Conservation (phyloP, 2,888 invertebrate genomes). For the Drosophila borborema region DNA sequence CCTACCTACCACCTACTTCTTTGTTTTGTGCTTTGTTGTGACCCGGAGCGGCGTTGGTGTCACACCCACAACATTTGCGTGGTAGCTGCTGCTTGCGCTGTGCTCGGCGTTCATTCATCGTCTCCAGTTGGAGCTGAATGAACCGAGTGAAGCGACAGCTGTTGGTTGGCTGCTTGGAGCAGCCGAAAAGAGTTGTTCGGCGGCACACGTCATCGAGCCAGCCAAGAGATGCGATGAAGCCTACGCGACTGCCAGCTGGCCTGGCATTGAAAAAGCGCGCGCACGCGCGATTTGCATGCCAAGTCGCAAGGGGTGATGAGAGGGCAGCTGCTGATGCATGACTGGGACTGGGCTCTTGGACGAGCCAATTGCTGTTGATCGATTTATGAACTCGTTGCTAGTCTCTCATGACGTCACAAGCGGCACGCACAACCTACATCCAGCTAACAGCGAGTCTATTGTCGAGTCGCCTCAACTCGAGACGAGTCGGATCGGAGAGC, state of each 20-base stretch:
- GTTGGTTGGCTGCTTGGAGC: constrained; percentile 23
- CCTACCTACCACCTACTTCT: constrained; percentile 30
- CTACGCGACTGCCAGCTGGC: constrained; percentile 57
- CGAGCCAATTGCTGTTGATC: constrained; percentile 72
- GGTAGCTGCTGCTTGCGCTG: constrained; percentile 26
- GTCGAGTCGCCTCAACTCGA: neutral
- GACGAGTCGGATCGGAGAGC: neutral
- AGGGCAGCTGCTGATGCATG: constrained; percentile 62
- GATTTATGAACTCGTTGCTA: constrained; percentile 76
- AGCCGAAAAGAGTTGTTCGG: constrained; percentile 48
- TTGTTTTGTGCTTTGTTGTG: constrained; percentile 51
- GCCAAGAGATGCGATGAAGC: constrained; percentile 55
- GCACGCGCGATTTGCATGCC: constrained; percentile 72
- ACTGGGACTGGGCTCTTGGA: constrained; percentile 53
- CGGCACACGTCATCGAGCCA: constrained; percentile 70
- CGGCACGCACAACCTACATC: constrained; percentile 60
- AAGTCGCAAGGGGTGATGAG: constrained; percentile 27
- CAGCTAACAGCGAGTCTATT: constrained; percentile 37
- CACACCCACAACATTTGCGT: constrained; percentile 71
- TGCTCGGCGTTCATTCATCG: constrained; percentile 64
- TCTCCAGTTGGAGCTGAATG: constrained; percentile 62
- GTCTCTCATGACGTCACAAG: constrained; percentile 66
- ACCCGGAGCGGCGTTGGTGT: constrained; percentile 75
- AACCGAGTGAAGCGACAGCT: constrained; percentile 59
- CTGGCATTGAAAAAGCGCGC: constrained; percentile 67